These are phyloP conservation scores for Rissa tridactyla DNA, from an alignment of 2,113 vertebrate species.

Conservation along the genomic window DNA sequence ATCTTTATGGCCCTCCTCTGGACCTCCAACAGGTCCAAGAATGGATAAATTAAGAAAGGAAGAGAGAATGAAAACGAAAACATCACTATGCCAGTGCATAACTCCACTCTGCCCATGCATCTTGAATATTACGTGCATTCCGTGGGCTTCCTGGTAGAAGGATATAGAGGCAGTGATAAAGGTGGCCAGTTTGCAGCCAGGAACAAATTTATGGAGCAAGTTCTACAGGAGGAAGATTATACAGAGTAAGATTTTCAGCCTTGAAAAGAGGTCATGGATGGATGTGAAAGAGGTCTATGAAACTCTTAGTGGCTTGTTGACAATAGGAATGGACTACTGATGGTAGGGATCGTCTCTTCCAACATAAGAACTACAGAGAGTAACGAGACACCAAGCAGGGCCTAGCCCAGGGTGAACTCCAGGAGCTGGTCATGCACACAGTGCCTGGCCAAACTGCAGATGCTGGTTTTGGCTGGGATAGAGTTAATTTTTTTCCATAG, in stretches of 20 bases:
- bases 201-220: not conserved
- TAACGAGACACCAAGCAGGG: not conserved
- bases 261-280: not conserved
- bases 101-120: not conserved
- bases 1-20: too few relatives aligned
- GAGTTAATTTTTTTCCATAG: not conserved
- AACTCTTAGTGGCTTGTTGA: not conserved
- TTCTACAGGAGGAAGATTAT: not conserved
- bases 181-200: not conserved
- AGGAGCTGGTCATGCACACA: not conserved
- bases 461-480: not conserved
- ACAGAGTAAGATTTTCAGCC: not conserved
- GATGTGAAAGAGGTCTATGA: not conserved
- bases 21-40: not conserved
- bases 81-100: not conserved
- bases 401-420: not conserved
- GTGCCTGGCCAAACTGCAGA: not conserved
- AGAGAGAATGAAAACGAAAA: not conserved
- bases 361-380: not conserved
- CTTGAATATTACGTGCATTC: not conserved
- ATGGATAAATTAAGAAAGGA: not conserved
- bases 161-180: not conserved
- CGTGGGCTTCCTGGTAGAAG: fast-evolving
- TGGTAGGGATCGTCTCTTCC: not conserved
- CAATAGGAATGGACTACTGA: fast-evolving